phyloP scores from a whole-genome alignment of 2,113 vertebrate species.

The Vombatus ursinus region DNA sequence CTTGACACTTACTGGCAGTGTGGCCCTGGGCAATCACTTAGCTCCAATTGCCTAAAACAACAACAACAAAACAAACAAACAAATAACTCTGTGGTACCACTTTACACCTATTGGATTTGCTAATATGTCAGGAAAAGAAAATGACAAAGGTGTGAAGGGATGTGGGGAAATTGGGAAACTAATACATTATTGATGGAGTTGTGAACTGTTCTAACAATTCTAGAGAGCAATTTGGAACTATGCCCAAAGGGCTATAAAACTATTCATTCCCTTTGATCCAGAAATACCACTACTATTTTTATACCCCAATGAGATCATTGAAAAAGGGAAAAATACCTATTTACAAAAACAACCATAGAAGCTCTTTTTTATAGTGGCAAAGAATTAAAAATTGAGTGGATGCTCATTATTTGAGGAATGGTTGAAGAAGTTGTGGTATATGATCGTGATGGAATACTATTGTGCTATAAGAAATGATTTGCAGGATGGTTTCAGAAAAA shows the following conservation, averaged over 20 bases:
- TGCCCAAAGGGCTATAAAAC: not conserved
- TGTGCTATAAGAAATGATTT: not conserved
- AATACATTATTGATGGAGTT: accelerated
- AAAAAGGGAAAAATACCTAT: not conserved
- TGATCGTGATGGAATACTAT: not conserved
- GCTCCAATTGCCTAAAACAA: too few relatives aligned
- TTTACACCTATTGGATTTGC: not conserved
- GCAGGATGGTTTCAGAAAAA: not conserved
- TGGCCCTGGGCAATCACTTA: too few relatives aligned
- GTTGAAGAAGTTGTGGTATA: not conserved
- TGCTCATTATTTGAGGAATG: not conserved
- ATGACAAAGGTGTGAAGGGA: not conserved
- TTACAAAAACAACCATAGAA: not conserved
- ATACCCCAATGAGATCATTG: not conserved
- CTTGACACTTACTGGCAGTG: too few relatives aligned
- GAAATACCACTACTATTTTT: not conserved
- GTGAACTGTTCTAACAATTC: not conserved
- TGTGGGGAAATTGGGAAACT: not conserved
- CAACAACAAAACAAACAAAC: too few relatives aligned
- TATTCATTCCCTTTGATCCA: not conserved
- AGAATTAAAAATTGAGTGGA: not conserved
- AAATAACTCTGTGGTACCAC: not conserved
- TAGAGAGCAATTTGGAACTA: not conserved
- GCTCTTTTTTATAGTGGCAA: not conserved
- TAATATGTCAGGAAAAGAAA: not conserved